Percentiles rank a stretch among this genome's conserved stretches.
Evolutionary conservation across 2,797 vertebrate genomes (phyloP).

Genomic region (Darevskia mixta): DNA sequence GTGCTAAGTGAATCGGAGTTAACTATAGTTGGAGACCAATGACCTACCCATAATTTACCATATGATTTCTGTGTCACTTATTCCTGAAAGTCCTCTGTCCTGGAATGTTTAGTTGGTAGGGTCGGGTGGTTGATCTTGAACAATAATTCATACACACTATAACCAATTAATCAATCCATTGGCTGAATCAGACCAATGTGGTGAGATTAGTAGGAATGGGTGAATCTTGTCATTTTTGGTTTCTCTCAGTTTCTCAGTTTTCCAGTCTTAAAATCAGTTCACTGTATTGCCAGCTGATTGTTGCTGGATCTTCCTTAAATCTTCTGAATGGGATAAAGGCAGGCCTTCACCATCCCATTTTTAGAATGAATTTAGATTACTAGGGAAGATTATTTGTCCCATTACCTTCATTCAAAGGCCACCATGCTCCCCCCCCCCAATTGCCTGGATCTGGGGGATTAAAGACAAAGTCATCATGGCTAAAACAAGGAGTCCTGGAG

Average conservation of each 20-base stretch:
- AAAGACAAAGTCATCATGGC: background rate
- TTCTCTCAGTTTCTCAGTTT: no score
- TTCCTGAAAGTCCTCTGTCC: slow-evolving; percentile 16
- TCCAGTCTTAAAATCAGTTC: no score
- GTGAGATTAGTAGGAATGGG: no score
- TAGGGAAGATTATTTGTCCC: background rate
- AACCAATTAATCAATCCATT: background rate
- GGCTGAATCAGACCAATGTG: no score
- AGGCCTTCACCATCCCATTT: background rate
- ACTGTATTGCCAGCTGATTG: no score
- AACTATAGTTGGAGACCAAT: slow-evolving; percentile 58
- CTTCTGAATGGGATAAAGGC: no score
- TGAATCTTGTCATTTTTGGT: no score
- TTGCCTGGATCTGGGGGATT: background rate
- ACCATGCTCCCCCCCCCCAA: background rate
- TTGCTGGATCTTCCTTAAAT: no score
- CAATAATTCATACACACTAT: background rate
- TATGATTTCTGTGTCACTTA: no score
- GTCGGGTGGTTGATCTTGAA: no score
- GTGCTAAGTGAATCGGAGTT: slow-evolving; percentile 46
- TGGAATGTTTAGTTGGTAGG: background rate
- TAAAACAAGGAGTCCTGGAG: no score
- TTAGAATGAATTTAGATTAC: background rate
- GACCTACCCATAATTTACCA: slow-evolving; percentile 32
- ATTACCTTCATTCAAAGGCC: background rate